phyloP scores from a whole-genome alignment of 2,888 invertebrate genomes.

The Perizoma flavofasciatum region DNA sequence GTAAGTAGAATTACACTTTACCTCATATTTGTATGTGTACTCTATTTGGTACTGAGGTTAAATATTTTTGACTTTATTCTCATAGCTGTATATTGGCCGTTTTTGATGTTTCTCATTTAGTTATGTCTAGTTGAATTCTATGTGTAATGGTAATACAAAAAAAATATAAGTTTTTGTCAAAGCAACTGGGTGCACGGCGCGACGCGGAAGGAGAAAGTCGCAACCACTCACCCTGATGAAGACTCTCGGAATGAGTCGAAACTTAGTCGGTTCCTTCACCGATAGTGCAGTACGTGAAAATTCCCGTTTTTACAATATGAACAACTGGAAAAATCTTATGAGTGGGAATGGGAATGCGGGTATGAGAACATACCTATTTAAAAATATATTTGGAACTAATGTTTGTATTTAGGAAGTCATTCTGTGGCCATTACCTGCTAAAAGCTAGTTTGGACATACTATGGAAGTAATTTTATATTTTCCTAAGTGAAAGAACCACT shows the following conservation, averaged over 20 bases:
- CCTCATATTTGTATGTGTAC: slow-evolving; percentile 36
- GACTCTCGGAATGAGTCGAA: too few species aligned
- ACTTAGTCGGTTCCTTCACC: too few species aligned
- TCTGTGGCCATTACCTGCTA: slow-evolving; percentile 19
- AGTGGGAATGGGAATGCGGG: slow-evolving; percentile 2
- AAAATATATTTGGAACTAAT: slow-evolving; percentile 10
- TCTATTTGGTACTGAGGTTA: slow-evolving; percentile 39
- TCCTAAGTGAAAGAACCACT: slow-evolving; percentile 26
- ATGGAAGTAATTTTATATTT: slow-evolving; percentile 21
- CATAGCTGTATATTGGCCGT: slow-evolving; percentile 42
- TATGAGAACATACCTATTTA: slow-evolving; percentile 1
- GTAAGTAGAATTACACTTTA: slow-evolving; percentile 40
- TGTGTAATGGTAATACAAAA: slow-evolving; percentile 21
- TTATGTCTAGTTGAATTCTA: slow-evolving; percentile 22
- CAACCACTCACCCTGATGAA: too few species aligned
- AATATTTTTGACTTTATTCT: slow-evolving; percentile 46
- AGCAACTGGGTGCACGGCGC: too few species aligned
- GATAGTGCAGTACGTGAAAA: too few species aligned
- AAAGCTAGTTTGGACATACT: slow-evolving; percentile 22
- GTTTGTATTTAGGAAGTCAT: slow-evolving; percentile 10
- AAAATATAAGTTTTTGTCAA: slow-evolving; percentile 13
- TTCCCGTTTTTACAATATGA: too few species aligned
- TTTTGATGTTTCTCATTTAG: slow-evolving; percentile 31
- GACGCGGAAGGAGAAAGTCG: too few species aligned
- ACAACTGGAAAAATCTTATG: slow-evolving; percentile 13